Evolutionary conservation across 2,888 invertebrate genomes (phyloP).

Genomic region (Phanerotoma sp.): DNA sequence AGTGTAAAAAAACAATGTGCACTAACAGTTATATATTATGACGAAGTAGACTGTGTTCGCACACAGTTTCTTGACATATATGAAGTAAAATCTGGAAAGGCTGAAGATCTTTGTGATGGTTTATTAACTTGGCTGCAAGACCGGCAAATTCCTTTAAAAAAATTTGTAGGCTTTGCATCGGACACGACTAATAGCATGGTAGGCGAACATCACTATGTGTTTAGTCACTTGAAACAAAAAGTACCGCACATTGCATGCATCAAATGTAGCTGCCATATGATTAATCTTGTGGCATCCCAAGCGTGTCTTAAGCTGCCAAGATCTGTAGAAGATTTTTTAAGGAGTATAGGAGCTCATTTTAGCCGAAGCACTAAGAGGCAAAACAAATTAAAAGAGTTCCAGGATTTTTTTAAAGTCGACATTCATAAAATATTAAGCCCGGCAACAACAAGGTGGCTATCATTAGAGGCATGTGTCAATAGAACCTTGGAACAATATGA

Average conservation of each 20-base stretch:
- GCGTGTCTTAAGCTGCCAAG: conserved; percentile 47
- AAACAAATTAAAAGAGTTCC: background rate
- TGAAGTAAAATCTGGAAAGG: conserved; percentile 31
- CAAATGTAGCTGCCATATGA: conserved; percentile 49
- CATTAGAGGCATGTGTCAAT: background rate
- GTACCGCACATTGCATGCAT: conserved; percentile 41
- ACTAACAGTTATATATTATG: background rate
- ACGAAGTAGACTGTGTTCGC: background rate
- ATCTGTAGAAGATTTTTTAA: conserved; percentile 20
- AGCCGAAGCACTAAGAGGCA: background rate
- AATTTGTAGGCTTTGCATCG: conserved; percentile 39
- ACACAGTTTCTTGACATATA: conserved; percentile 36
- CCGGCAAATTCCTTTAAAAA: conserved; percentile 36
- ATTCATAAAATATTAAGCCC: background rate
- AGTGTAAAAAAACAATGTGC: background rate
- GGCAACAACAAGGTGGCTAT: background rate
- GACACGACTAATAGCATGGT: conserved; percentile 46
- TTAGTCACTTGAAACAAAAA: conserved; percentile 1
- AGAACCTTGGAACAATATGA: conserved; percentile 45
- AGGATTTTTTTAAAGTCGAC: background rate
- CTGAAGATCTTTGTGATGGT: conserved; percentile 21
- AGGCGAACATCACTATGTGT: conserved; percentile 25
- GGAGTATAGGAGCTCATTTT: conserved; percentile 27
- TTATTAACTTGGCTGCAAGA: conserved; percentile 28
- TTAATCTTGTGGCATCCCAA: conserved; percentile 43